Evolutionary conservation across 2,888 invertebrate genomes (phyloP).

Genomic region (Meghimatium bilineatum): DNA sequence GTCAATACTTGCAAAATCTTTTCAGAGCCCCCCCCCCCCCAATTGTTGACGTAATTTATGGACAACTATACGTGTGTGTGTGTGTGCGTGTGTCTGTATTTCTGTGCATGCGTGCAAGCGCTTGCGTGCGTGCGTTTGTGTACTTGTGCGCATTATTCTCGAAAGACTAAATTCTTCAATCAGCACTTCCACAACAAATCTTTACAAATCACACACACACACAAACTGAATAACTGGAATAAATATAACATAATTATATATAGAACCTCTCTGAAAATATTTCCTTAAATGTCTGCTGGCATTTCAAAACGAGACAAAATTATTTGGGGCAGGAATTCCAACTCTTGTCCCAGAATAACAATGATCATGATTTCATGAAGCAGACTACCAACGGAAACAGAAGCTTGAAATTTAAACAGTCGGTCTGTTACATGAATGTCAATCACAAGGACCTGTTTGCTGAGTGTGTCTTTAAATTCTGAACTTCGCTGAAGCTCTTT

Average conservation of each 20-base stretch:
- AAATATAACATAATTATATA: neutral
- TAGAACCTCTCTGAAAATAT: neutral
- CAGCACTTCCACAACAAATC: too few species aligned
- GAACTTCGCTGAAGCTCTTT: neutral
- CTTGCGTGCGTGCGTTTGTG: too few species aligned
- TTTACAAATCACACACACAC: too few species aligned
- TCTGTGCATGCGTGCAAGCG: too few species aligned
- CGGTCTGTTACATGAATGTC: constrained; percentile 2
- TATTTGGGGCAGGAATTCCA: neutral
- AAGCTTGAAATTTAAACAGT: constrained; percentile 6
- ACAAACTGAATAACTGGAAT: too few species aligned
- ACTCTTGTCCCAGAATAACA: neutral
- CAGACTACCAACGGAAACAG: constrained; percentile 24
- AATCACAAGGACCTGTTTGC: neutral
- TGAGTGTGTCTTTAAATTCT: constrained; percentile 15
- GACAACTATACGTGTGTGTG: too few species aligned
- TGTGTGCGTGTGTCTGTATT: too few species aligned
- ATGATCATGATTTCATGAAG: neutral
- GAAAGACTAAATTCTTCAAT: too few species aligned
- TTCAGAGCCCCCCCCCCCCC: too few species aligned
- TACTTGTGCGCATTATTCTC: too few species aligned
- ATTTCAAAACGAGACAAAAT: neutral
- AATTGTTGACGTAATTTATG: too few species aligned
- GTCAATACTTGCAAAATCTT: too few species aligned
- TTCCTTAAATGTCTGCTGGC: neutral